Evolutionary conservation across 1,140 invertebrate genomes (phyloP), one percentile per base, ranked within the genome.

Genomic region (Camponotus vicinus): DNA sequence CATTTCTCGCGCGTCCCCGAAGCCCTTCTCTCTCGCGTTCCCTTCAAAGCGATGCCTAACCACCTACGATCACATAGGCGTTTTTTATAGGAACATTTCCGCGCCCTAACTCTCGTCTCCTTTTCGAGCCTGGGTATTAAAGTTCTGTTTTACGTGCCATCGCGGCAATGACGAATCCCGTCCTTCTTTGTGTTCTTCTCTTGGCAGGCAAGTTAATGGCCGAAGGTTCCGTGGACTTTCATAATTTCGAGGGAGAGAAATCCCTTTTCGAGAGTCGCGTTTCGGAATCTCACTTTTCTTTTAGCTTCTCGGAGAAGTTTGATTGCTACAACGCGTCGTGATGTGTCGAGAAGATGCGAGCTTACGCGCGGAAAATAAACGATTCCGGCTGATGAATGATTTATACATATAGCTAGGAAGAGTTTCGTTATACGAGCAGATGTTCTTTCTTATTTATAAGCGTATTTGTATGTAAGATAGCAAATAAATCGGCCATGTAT

Each of bases 111-210:
- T 63, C 42, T 63, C 70, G 70, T 34, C 55, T 66, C 66, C 78
- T 83, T 49, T 55, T 73, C 67, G 52, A 82, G 86, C 42, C 45
- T 57, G 73, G 78, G 86, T 88, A 91, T 91, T 91, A 91, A 91
- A 90, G 61, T 88, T 88, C 86, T 88, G 89, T 88, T 90, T 91
- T 88, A 91, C 89, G 89, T 78, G 86, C 78, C 49, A 67, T 69
- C 52, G 70, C 61, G 52, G 59, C 79, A 45, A 61, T 76, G 52
- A 73, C 70, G 77, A 75, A 78, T 37, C 64, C 64, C 82, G 11
- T 83, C 42, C 32, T 21, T 42, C 55, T 32, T 63, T 32, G 67
- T 45, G 21, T 34, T 85, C 59, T 52, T 52, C 64, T 63, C 55
- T n/a, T 64, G 78, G 63, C 73, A 71, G 75, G 42, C 77, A 80